Percentiles rank a stretch among this genome's conserved stretches.
Evolutionary conservation across 1,140 invertebrate genomes (phyloP).

Genomic region (Thaumatotibia leucotreta): DNA sequence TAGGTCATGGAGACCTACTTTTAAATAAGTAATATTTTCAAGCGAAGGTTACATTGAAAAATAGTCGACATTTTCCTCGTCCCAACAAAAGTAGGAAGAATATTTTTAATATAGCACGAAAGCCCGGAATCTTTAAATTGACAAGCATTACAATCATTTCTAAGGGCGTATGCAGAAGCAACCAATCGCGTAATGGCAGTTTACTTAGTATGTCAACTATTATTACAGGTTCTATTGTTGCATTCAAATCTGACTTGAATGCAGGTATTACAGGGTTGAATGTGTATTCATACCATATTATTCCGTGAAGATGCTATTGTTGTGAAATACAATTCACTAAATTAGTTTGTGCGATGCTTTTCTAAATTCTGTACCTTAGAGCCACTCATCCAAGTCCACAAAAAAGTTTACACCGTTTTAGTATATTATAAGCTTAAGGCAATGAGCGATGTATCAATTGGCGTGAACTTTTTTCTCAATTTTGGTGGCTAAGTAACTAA

Average conservation of each 20-base stretch:
- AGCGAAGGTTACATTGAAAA: background rate
- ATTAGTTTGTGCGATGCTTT: background rate
- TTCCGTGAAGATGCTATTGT: background rate
- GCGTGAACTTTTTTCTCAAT: too few relatives aligned
- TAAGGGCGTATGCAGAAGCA: background rate
- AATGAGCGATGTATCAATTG: too few relatives aligned
- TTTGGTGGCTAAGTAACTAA: too few relatives aligned
- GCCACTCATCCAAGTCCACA: too few relatives aligned
- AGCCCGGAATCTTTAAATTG: background rate
- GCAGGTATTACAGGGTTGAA: background rate
- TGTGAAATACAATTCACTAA: background rate
- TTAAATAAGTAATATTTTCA: background rate
- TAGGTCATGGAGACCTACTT: background rate
- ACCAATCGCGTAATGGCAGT: background rate
- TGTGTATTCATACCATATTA: background rate
- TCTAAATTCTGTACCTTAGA: too few relatives aligned
- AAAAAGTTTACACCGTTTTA: too few relatives aligned
- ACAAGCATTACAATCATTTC: background rate
- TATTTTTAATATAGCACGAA: background rate
- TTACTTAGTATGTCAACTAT: background rate
- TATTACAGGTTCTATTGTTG: background rate
- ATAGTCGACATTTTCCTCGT: background rate
- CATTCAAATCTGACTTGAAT: background rate
- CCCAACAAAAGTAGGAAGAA: background rate
- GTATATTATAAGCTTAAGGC: too few relatives aligned